phyloP scores from a whole-genome alignment of 2,888 invertebrate species.

The Abscondita cerata region DNA sequence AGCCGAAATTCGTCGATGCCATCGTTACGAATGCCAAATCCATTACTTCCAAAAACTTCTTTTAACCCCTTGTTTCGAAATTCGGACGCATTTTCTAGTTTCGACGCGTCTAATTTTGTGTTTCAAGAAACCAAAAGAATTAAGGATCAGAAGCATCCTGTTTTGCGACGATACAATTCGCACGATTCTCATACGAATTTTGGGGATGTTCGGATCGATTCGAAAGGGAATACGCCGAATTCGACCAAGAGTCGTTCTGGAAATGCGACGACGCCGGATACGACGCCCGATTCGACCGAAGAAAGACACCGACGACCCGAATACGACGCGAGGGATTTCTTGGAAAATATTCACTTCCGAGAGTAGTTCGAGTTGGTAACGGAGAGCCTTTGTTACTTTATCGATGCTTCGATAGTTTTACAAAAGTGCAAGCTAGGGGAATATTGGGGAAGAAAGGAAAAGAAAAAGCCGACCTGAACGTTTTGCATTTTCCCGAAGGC shows the following conservation, averaged over 20 bases:
- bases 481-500: constrained; percentile 70
- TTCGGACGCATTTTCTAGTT: constrained; percentile 52
- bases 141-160: constrained; percentile 59
- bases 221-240: constrained; percentile 51
- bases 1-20: constrained; percentile 56
- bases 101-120: constrained; percentile 55
- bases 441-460: constrained; percentile 64
- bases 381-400: constrained; percentile 69
- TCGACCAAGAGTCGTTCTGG: constrained; percentile 48
- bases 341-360: constrained; percentile 68
- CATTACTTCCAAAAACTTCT: constrained; percentile 50
- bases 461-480: constrained; percentile 62
- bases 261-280: constrained; percentile 41
- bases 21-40: constrained; percentile 51
- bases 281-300: constrained; percentile 47
- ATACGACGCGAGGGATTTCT: constrained; percentile 62
- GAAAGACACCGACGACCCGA: constrained; percentile 49
- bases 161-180: constrained; percentile 55
- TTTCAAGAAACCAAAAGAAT: constrained; percentile 43
- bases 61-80: constrained; percentile 51
- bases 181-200: constrained; percentile 60
- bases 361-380: constrained; percentile 66
- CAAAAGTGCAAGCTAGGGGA: constrained; percentile 69
- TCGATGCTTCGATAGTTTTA: constrained; percentile 67
- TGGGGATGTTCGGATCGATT: constrained; percentile 57